phyloP scores from a whole-genome alignment of 2,113 vertebrate species.

The Hemichromis elongatus region DNA sequence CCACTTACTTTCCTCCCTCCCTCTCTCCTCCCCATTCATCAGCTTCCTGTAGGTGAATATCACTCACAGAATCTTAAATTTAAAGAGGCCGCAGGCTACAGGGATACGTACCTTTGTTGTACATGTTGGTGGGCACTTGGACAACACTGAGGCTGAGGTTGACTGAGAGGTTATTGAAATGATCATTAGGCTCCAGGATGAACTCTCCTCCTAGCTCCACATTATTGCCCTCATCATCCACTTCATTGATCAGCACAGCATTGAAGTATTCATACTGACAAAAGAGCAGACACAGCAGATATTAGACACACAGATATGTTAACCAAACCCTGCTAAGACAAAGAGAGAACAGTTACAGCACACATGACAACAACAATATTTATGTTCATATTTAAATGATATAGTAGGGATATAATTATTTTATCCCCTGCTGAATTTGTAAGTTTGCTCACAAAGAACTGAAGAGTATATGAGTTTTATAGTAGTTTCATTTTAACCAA shows the following conservation, averaged over 20 bases:
- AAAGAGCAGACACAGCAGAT: background rate
- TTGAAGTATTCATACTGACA: constrained; percentile 96
- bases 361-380: background rate
- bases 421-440: background rate
- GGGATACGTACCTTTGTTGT: constrained; percentile 82
- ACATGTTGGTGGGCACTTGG: constrained; percentile 98
- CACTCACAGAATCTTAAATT: background rate
- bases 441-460: background rate
- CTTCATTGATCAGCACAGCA: constrained; percentile 93
- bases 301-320: background rate
- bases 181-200: constrained; percentile 91
- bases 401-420: background rate
- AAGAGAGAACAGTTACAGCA: background rate
- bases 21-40: background rate
- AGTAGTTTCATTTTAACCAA: background rate
- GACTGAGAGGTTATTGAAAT: constrained; percentile 95
- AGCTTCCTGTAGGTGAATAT: background rate
- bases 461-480: background rate
- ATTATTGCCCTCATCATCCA: constrained; percentile 88
- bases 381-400: background rate
- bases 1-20: constrained; percentile 11
- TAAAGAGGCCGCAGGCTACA: background rate
- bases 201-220: constrained; percentile 94
- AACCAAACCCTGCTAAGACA: background rate
- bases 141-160: constrained; percentile 96